phyloP scores from a whole-genome alignment of 1,140 invertebrate genomes.

The Eciton burchellii region DNA sequence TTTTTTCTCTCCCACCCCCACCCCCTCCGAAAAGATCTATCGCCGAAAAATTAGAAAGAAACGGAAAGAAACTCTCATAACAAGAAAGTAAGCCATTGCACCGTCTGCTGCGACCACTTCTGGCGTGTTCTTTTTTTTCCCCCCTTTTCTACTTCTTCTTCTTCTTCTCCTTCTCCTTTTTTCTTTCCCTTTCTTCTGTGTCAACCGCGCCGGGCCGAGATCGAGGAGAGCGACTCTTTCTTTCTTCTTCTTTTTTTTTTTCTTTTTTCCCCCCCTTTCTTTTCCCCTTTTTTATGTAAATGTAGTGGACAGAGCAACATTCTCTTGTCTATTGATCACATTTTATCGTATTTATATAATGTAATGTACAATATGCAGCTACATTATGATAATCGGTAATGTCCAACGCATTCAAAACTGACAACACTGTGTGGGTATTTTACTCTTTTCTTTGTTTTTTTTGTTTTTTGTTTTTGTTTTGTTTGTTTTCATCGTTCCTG shows the following conservation, averaged over 20 bases:
- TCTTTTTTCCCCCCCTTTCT: too few relatives aligned
- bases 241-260: too few relatives aligned
- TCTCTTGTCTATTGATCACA: conserved; percentile 81
- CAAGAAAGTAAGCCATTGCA: conserved; percentile 74
- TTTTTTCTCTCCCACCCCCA: too few relatives aligned
- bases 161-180: too few relatives aligned
- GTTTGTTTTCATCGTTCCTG: conserved; percentile 46
- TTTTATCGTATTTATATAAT: conserved; percentile 83
- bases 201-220: conserved; percentile 69
- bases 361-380: conserved; percentile 84
- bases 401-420: conserved; percentile 81
- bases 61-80: conserved; percentile 70
- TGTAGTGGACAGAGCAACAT: conserved; percentile 80
- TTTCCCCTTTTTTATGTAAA: conserved; percentile 70
- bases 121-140: too few relatives aligned
- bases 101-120: conserved; percentile 66
- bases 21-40: conserved; percentile 66
- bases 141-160: too few relatives aligned
- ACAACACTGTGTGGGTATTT: conserved; percentile 76
- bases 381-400: conserved; percentile 83
- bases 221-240: too few relatives aligned
- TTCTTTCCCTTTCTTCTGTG: too few relatives aligned
- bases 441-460: conserved; percentile 51
- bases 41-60: conserved; percentile 70
- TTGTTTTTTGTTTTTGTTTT: conserved; percentile 53